Conservation (phyloP, 2,888 invertebrate genomes). For the Cephus nigrinus region DNA sequence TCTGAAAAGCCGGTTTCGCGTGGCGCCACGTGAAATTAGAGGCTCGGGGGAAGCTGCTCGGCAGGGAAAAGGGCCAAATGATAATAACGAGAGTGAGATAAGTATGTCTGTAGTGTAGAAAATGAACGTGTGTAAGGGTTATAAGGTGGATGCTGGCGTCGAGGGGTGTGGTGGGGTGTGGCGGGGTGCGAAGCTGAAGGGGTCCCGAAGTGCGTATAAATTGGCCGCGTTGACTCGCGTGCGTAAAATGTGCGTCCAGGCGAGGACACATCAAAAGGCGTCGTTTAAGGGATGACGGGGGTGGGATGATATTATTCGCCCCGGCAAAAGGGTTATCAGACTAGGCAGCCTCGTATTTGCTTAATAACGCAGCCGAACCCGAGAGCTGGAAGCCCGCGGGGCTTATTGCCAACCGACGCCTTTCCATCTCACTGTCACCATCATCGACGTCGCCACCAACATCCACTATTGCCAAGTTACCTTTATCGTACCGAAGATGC, state of each 20-base stretch:
- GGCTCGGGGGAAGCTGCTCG: too few species aligned
- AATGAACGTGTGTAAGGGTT: too few species aligned
- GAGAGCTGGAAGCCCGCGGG: conserved; percentile 39
- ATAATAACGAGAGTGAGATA: conserved; percentile 8
- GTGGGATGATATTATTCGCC: conserved; percentile 56
- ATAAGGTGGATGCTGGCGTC: too few species aligned
- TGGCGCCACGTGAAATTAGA: too few species aligned
- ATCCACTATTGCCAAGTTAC: too few species aligned
- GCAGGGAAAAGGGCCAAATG: too few species aligned
- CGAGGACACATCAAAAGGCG: conserved; percentile 62
- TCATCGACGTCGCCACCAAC: too few species aligned
- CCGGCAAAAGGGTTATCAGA: conserved; percentile 58
- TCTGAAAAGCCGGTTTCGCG: too few species aligned
- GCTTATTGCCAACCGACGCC: conserved; percentile 50
- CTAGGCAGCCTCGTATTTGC: conserved; percentile 48
- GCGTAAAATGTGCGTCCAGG: conserved; percentile 56
- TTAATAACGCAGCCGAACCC: conserved; percentile 51
- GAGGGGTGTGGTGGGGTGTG: too few species aligned
- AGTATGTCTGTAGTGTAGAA: background rate
- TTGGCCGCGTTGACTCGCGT: conserved; percentile 45
- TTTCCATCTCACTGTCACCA: conserved; percentile 19
- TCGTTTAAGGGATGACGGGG: conserved; percentile 45
- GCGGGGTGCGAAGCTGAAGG: background rate
- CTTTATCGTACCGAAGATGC: too few species aligned
- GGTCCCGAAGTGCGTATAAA: conserved; percentile 39